A percentile compares a stretch with the other conserved stretches of the same genome.
phyloP scores from a whole-genome alignment of 2,888 invertebrate species.

The Coelinius sp. region DNA sequence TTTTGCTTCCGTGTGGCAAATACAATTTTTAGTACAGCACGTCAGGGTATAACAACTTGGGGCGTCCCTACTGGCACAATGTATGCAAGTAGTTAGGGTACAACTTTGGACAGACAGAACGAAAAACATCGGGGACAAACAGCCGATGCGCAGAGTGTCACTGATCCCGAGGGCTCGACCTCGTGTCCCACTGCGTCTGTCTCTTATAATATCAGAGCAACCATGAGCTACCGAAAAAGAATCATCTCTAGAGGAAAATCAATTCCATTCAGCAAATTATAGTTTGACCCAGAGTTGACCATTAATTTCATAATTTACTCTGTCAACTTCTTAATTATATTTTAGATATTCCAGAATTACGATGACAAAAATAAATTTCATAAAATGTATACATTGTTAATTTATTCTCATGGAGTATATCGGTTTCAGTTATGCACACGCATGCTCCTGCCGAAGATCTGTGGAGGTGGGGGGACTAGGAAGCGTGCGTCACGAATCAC shows the following conservation, averaged over 20 bases:
- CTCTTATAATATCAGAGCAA: too few species aligned
- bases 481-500: conserved; percentile 53
- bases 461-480: conserved; percentile 24
- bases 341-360: not conserved
- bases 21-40: conserved; percentile 31
- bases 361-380: conserved; percentile 13
- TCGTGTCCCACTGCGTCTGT: not conserved
- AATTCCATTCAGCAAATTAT: too few species aligned
- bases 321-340: not conserved
- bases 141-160: not conserved
- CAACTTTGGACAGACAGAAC: not conserved
- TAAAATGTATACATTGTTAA: conserved; percentile 36
- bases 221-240: too few species aligned
- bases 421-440: conserved; percentile 25
- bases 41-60: conserved; percentile 13
- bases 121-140: not conserved
- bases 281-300: too few species aligned
- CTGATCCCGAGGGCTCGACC: not conserved
- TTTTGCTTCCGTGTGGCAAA: conserved; percentile 40
- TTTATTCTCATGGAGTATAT: conserved; percentile 31
- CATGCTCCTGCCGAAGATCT: not conserved
- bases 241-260: too few species aligned
- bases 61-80: conserved; percentile 30
- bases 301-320: not conserved
- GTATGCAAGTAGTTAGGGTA: not conserved